phyloP scores from a whole-genome alignment of 2,888 invertebrate genomes.

The Drosophila quinaria region DNA sequence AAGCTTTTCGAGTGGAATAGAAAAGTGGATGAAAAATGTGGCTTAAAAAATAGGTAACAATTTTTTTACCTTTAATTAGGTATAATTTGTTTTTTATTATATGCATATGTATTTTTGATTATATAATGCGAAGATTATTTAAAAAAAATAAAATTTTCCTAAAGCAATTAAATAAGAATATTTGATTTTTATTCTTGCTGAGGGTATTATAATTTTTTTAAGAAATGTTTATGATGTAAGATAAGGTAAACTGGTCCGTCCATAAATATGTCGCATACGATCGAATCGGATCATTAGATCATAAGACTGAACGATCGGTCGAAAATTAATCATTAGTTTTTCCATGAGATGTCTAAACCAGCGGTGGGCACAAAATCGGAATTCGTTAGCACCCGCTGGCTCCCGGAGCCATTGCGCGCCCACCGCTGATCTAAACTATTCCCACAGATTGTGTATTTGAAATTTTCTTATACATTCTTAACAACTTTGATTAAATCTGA shows the following conservation, averaged over 20 bases:
- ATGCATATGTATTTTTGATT: neutral
- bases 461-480: neutral
- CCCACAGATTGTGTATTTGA: neutral
- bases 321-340: no score
- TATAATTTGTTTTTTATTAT: neutral
- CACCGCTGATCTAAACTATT: neutral
- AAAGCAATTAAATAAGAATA: neutral
- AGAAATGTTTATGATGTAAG: neutral
- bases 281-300: neutral
- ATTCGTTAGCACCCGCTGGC: no score
- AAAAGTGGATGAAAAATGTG: neutral
- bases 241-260: neutral
- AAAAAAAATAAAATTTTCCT: neutral
- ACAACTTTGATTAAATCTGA: neutral
- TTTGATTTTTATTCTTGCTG: neutral
- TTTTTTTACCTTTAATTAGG: neutral
- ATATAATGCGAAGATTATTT: neutral
- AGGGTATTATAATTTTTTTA: neutral
- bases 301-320: no score
- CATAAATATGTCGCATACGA: neutral
- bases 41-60: neutral
- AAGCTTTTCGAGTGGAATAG: neutral
- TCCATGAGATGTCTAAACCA: no score
- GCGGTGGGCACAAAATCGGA: no score
- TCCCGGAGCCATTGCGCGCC: no score